A percentile compares a stretch with the other conserved stretches of the same genome.
These are phyloP conservation scores for Acrobasis consociella DNA, from an alignment of 2,888 invertebrate species.

Conservation along the genomic window DNA sequence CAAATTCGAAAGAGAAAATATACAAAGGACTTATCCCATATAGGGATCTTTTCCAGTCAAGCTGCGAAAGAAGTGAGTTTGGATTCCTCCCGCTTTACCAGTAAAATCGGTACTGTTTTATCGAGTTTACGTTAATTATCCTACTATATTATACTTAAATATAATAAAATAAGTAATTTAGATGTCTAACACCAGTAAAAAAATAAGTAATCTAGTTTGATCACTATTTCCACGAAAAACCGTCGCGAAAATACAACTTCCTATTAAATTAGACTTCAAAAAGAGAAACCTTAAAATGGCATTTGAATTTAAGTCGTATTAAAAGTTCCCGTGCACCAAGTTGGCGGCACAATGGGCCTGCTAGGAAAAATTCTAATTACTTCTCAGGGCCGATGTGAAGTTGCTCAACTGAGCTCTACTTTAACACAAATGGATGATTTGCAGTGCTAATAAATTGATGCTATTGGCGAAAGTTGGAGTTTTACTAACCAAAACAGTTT, in stretches of 20 bases:
- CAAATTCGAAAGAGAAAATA: too few relatives aligned
- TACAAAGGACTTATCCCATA: too few relatives aligned
- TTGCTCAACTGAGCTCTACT: constrained; percentile 53
- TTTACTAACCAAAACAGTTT: not conserved
- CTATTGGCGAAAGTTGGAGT: not conserved
- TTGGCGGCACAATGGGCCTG: constrained; percentile 73
- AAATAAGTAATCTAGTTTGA: constrained; percentile 37
- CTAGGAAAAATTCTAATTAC: constrained; percentile 79
- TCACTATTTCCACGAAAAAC: constrained; percentile 6
- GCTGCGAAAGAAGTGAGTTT: too few relatives aligned
- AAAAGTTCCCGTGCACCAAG: constrained; percentile 77
- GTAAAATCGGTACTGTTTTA: too few relatives aligned
- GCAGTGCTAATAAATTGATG: constrained; percentile 22
- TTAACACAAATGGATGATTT: constrained; percentile 50
- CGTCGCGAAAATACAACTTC: constrained; percentile 9
- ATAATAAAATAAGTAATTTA: too few relatives aligned
- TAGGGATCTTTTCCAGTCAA: too few relatives aligned
- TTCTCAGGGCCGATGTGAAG: constrained; percentile 70
- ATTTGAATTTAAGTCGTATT: constrained; percentile 79
- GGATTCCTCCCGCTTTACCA: too few relatives aligned
- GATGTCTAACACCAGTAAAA: too few relatives aligned
- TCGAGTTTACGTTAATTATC: too few relatives aligned
- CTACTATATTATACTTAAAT: too few relatives aligned
- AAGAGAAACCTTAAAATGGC: constrained; percentile 73
- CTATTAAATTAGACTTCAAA: constrained; percentile 62